Evolutionary conservation across 2,888 invertebrate species (phyloP).

Genomic region (Ametastegia equiseti): DNA sequence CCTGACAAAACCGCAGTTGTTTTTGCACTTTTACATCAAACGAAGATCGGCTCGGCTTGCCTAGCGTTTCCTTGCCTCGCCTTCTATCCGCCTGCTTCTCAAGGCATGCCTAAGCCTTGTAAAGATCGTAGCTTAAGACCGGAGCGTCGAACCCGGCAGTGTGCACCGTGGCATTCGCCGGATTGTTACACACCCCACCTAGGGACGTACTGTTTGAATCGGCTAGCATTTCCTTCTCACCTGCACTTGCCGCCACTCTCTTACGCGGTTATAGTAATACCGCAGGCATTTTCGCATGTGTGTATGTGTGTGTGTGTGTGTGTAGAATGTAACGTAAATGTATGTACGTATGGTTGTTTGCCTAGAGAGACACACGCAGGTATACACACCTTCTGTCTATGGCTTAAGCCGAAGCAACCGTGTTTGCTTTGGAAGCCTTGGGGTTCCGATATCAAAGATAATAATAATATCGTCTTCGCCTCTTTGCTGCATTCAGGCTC

Average conservation of each 20-base stretch:
- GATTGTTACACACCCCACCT: slow-evolving; percentile 66
- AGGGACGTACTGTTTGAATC: slow-evolving; percentile 53
- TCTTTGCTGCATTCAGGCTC: slow-evolving; percentile 49
- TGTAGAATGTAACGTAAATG: background rate
- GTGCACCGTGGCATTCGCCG: slow-evolving; percentile 62
- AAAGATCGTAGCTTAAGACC: slow-evolving; percentile 55
- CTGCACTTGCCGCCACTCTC: slow-evolving; percentile 43
- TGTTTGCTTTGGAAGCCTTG: background rate
- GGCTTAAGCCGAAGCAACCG: slow-evolving; percentile 10
- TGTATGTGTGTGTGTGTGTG: background rate
- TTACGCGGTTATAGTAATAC: slow-evolving; percentile 4
- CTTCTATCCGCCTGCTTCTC: slow-evolving; percentile 31
- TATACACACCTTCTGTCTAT: background rate
- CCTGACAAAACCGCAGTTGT: slow-evolving; percentile 60
- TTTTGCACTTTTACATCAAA: slow-evolving; percentile 65
- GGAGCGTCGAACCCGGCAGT: slow-evolving; percentile 67
- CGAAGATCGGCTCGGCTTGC: slow-evolving; percentile 54
- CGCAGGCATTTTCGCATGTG: background rate
- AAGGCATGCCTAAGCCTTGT: slow-evolving; percentile 43
- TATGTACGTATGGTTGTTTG: background rate
- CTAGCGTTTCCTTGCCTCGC: background rate
- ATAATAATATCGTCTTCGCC: slow-evolving; percentile 26
- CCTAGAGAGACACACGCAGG: background rate
- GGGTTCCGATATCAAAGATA: slow-evolving; percentile 30
- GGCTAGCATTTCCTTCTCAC: slow-evolving; percentile 43